Evolutionary conservation across 2,797 vertebrate genomes (phyloP), one percentile per base, ranked within the genome.

Genomic region (Rallus crepitans): DNA sequence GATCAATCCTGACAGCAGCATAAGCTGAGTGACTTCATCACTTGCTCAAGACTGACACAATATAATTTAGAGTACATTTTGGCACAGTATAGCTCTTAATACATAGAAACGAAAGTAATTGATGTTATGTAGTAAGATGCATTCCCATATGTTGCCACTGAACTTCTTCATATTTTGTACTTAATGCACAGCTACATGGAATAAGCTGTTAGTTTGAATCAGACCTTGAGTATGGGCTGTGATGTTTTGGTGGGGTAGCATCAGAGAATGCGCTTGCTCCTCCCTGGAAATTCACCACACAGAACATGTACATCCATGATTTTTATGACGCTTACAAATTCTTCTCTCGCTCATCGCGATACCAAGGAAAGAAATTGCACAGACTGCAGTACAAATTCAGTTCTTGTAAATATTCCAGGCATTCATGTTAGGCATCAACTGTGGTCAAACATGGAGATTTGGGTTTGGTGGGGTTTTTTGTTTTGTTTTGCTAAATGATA

Each of bases 251-350:
- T 69, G 45, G 45, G 21, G 56, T 82, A 79, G 73, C 15, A 53
- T 45, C 65, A 80, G 31, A 82, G 40, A 80, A 85, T 35, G 24
- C 42, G 13, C n/a, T 87, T 91, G 47, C 25, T 90, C 25, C 28
- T 94, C 56, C 39, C 25, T 55, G 73, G 0, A 30, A 27, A 52
- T 87, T 94, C 69, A 84, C 77, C 64, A 73, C 11, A 2, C 8
- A 2, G 78, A 78, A 56, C 59, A 37, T 18, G 28, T 35, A 56
- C 30, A 47, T 30, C 75, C 56, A 72, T 69, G 33, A 96, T 82
- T 87, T 94, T 92, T 90, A 84, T 61, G 39, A 68, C n/a, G 11
- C 19, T 88, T 91, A 55, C 33, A 86, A 65, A 92, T 96, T 93
- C 52, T 81, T 95, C 72, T 70, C 50, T 95, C 31, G 4, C 10